Base-by-base conservation (phyloP, 2,888 invertebrate genomes). In the Hemaris fuciformis region DNA sequence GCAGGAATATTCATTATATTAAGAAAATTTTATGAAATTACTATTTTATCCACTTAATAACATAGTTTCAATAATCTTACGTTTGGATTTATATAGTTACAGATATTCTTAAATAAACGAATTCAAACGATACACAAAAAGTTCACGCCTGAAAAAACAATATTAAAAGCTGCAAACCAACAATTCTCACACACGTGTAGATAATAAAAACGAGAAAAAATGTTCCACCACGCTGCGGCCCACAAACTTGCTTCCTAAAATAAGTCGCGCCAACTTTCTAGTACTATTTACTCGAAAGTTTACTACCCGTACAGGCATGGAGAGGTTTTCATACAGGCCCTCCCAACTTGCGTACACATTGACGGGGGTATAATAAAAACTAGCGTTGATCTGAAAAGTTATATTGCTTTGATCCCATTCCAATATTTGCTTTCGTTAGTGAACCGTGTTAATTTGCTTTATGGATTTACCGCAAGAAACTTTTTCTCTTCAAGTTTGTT, bases 361-460 rank as follows among this genome's bases (percentile, higher is more conserved):
- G 67, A 60, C 61, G 70, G 71, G 70, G 71, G 70, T 69, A 68
- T 69, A 67, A 68, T 69, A 70, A 25, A 71, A 72, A 67, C 67
- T 73, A 66, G 66, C 66, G 66, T 70, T 74, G 72, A 76, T 75
- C 65, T 69, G 70, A 75, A 76, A 76, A 76, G 66, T 73, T 75
- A 66, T 53, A 31, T 53, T 57, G 57, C 61, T 48, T 61, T 57
- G 41, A 58, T 57, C 34, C 57, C 23, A 59, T 31, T 23, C 34
- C 57, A 61, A 45, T 61, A 43, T 56, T 57, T 43, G 23, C 56
- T 57, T 57, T 43, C 23, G 42, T 34, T 56, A 57, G 27, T 57
- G 42, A 59, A 43, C 43, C 58, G 43, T 25, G 42, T 59, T 59
- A 59, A 43, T 59, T 59, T 43, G 42, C 58, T 59, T 27, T 43